Evolutionary conservation across 2,797 vertebrate genomes (phyloP), one percentile per base, ranked within the genome.

Genomic region (Morus bassanus): DNA sequence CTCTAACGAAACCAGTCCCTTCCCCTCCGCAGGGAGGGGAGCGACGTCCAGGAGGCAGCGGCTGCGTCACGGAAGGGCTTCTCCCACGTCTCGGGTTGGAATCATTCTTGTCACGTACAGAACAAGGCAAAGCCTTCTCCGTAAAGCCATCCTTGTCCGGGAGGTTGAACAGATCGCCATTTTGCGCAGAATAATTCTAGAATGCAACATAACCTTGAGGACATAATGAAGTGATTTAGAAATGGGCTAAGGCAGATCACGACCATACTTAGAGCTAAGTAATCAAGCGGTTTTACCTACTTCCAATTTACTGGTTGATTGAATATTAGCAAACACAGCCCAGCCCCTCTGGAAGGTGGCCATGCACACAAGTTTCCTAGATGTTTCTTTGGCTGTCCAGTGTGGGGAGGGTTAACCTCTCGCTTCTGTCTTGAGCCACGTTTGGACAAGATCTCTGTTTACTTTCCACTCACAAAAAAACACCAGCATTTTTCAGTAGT

Each of bases 191-290:
- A 91, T 91, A 87, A 43, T 85, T 95, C 97, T 94, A 87, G 92
- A 51, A 78, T 89, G 96, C 91, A 92, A 95, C 97, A 73, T 97
- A 88, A 96, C 92, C 89, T 76, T 43, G 96, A 91, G 93, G 93
- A 97, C 76, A 31, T 48, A 13, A 64, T 21, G 92, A 59, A 86
- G 93, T 93, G 96, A 95, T 89, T 96, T 51, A 82, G 95, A 88
- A 72, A 93, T 13, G 93, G 93, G 95, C 91, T 97, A 97, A 96
- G 98, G 97, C 95, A 97, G 91, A 89, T 83, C 78, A 79, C 41
- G 60, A 54, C 95, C 72, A 24, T 92, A 60, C 88, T 87, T 85
- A 73, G 95, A 96, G 96, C 96, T 57, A 73, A 93, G 91, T 83
- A 70, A 69, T 39, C 23, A 10, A 53, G 89, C 5, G 37, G 88